Conservation (phyloP, 2,797 vertebrate species). For the Tenualosa thibaudeaui region DNA sequence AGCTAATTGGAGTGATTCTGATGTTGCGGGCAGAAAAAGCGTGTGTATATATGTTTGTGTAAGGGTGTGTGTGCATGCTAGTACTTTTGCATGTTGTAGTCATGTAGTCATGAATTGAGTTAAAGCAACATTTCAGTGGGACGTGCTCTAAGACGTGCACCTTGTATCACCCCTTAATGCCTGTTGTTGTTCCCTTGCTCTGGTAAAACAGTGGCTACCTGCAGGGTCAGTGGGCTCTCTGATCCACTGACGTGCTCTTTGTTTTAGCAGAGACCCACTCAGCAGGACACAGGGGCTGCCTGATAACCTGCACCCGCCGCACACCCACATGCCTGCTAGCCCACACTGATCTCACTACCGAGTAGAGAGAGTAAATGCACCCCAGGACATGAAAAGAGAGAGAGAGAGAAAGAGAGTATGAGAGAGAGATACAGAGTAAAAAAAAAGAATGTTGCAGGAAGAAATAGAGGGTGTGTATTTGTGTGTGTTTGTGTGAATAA, state of each 20-base stretch:
- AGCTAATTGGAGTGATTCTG: neutral
- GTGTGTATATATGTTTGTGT: conserved; percentile 4
- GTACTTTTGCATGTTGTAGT: neutral
- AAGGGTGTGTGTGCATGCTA: neutral
- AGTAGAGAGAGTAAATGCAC: neutral
- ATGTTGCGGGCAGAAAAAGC: neutral
- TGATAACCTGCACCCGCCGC: conserved; percentile 17
- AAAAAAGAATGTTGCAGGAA: neutral
- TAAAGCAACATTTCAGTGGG: neutral
- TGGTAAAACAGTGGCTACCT: neutral
- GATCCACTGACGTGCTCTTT: neutral
- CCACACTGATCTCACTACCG: neutral
- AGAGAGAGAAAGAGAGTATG: neutral
- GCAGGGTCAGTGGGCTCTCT: neutral
- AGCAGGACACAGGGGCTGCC: neutral
- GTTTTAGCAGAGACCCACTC: neutral
- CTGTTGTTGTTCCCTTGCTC: neutral
- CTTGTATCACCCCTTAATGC: neutral
- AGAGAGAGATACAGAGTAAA: neutral
- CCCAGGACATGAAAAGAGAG: neutral
- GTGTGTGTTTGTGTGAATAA: neutral
- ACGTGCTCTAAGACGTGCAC: conserved; percentile 1
- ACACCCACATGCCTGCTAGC: neutral
- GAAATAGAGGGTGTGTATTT: neutral
- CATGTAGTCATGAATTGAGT: neutral